These are phyloP conservation scores for Ennomos fuscantarius DNA, from an alignment of 2,888 invertebrate genomes.

Conservation along the genomic window DNA sequence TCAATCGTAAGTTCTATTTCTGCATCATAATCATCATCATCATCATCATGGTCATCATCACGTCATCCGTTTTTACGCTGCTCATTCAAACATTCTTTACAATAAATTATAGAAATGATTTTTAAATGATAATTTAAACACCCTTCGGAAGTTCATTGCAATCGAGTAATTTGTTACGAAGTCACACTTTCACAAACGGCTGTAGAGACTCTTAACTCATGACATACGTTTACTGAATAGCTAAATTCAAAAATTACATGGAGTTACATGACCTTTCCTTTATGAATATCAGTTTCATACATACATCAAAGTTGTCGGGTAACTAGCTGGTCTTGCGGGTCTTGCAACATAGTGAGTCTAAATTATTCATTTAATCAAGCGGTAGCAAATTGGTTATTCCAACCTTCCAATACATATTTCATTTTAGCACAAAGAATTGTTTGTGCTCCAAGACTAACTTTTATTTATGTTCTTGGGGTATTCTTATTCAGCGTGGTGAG, in stretches of 20 bases:
- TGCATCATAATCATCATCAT: slow-evolving; percentile 2
- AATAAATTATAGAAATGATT: no score
- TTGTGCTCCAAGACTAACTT: slow-evolving; percentile 50
- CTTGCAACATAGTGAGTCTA: slow-evolving; percentile 24
- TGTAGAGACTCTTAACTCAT: slow-evolving; percentile 19
- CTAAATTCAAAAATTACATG: slow-evolving; percentile 33
- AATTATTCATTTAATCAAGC: slow-evolving; percentile 32
- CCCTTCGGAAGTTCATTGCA: slow-evolving; percentile 16
- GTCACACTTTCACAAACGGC: slow-evolving; percentile 18
- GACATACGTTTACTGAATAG: slow-evolving; percentile 19
- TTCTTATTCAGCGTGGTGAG: slow-evolving; percentile 36
- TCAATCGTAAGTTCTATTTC: slow-evolving; percentile 91
- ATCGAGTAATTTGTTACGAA: slow-evolving; percentile 19
- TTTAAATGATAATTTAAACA: slow-evolving; percentile 11
- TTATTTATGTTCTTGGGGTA: slow-evolving; percentile 61
- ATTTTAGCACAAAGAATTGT: slow-evolving; percentile 61
- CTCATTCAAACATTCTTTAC: no score
- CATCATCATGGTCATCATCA: no score
- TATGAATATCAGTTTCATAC: slow-evolving; percentile 34
- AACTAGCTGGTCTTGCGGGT: slow-evolving; percentile 29
- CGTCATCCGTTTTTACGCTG: no score
- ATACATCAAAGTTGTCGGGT: slow-evolving; percentile 34
- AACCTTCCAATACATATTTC: slow-evolving; percentile 48
- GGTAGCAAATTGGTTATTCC: slow-evolving; percentile 50
- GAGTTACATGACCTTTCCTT: slow-evolving; percentile 32